A percentile compares a stretch with the other conserved stretches of the same genome.
Evolutionary conservation across 2,888 invertebrate genomes (phyloP).

Genomic region (Lamproptera curius): DNA sequence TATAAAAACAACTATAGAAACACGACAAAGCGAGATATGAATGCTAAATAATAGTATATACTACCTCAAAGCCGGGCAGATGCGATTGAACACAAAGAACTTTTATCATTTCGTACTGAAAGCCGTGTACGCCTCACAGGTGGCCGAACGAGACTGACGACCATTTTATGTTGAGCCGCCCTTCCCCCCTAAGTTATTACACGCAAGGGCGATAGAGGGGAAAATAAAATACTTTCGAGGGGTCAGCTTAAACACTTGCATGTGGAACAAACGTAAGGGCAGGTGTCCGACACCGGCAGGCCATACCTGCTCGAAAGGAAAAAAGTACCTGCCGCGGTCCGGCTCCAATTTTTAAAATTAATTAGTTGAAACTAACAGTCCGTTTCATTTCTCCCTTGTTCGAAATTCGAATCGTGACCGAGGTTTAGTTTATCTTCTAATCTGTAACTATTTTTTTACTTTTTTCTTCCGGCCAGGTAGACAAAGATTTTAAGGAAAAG

Average conservation of each 20-base stretch:
- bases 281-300: constrained; percentile 51
- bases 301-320: constrained; percentile 59
- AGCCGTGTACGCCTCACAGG: constrained; percentile 60
- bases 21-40: no score
- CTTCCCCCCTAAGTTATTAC: constrained; percentile 35
- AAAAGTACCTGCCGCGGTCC: constrained; percentile 56
- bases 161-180: constrained; percentile 23
- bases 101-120: constrained; percentile 39
- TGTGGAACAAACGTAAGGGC: constrained; percentile 37
- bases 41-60: constrained; percentile 30
- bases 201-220: constrained; percentile 44
- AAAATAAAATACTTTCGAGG: constrained; percentile 38
- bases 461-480: no score
- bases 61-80: constrained; percentile 45
- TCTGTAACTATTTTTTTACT: no score
- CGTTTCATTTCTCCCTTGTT: constrained; percentile 3
- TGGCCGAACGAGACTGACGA: constrained; percentile 59
- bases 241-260: constrained; percentile 32
- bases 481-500: no score
- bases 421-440: no score
- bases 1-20: no score
- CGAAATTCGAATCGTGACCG: constrained; percentile 11
- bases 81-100: constrained; percentile 48
- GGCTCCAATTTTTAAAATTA: constrained; percentile 52
- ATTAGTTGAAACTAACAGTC: constrained; percentile 48